These are phyloP conservation scores for Idaea aversata DNA, from an alignment of 2,888 invertebrate genomes.

Conservation along the genomic window DNA sequence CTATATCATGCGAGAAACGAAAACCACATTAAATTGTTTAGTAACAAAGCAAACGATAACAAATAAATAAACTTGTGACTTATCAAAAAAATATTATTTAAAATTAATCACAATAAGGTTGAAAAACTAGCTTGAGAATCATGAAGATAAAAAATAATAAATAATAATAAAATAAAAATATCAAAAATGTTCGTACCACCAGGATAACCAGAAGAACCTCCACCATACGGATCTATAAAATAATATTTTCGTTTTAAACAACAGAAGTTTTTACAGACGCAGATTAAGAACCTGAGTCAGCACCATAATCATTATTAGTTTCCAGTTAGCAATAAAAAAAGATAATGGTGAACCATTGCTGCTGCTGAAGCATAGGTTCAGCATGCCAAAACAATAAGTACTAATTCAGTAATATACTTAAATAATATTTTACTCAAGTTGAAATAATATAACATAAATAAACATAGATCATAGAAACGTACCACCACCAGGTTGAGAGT, in stretches of 20 bases:
- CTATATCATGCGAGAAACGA: slow-evolving; percentile 3
- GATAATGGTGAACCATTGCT: no score
- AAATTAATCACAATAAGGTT: no score
- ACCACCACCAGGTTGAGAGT: background rate
- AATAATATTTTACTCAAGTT: no score
- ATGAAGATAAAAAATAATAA: background rate
- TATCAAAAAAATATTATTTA: no score
- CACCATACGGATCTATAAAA: background rate
- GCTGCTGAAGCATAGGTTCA: no score
- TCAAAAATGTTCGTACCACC: background rate
- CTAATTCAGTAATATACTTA: no score
- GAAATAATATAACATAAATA: background rate
- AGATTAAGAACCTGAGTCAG: background rate
- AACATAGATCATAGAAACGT: background rate
- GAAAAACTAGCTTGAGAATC: background rate
- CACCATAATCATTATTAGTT: background rate
- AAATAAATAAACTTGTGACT: background rate
- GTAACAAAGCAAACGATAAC: background rate
- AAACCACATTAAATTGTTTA: background rate
- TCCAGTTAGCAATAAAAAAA: background rate
- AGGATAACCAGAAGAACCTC: slow-evolving; percentile 5
- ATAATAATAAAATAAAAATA: background rate
- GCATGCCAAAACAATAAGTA: no score
- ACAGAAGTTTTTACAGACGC: background rate
- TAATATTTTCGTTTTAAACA: background rate